Evolutionary conservation across 2,113 vertebrate genomes (phyloP).

Genomic region (Pelvicachromis taeniatus): DNA sequence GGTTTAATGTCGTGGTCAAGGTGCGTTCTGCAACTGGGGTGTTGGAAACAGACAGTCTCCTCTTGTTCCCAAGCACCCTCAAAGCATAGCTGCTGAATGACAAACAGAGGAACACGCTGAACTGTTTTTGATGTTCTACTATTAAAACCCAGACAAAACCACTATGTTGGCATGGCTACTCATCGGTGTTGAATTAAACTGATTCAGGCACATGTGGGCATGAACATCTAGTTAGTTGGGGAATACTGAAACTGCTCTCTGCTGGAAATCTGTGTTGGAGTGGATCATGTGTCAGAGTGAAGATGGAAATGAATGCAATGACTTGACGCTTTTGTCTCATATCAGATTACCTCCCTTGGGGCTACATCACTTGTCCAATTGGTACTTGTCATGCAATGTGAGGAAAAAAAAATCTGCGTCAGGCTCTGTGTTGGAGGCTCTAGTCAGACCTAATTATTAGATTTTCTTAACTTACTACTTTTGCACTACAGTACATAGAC

Average conservation of each 20-base stretch:
- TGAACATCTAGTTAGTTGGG: neutral
- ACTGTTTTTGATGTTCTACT: neutral
- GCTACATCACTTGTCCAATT: neutral
- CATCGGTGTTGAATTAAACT: neutral
- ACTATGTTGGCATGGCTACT: neutral
- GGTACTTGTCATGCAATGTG: neutral
- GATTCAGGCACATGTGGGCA: neutral
- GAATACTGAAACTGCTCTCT: neutral
- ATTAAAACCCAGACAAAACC: neutral
- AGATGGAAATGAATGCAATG: neutral
- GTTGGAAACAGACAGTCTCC: neutral
- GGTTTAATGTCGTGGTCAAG: neutral
- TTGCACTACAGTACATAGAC: neutral
- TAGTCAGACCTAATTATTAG: neutral
- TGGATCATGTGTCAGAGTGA: neutral
- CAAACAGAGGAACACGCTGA: neutral
- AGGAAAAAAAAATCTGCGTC: neutral
- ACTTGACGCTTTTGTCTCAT: neutral
- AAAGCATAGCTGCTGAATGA: neutral
- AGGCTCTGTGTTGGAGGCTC: neutral
- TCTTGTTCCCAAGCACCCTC: neutral
- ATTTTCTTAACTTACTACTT: neutral
- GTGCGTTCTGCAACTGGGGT: neutral
- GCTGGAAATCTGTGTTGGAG: neutral
- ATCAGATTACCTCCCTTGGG: neutral